A percentile compares a stretch with the other conserved stretches of the same genome.
phyloP scores from a whole-genome alignment of 2,797 vertebrate species.

The Nasua narica region DNA sequence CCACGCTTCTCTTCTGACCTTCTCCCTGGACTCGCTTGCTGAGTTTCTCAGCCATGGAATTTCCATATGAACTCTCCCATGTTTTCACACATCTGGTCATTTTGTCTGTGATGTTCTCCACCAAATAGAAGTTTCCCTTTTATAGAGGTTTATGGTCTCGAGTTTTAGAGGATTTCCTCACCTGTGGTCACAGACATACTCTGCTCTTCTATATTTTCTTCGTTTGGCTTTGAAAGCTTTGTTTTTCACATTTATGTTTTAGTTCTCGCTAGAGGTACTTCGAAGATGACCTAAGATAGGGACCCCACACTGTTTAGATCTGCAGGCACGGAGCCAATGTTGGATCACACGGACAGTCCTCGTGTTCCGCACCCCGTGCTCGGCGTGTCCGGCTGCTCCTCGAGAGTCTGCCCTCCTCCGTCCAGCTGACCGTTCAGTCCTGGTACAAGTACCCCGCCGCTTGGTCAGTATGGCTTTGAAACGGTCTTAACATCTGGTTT shows the following conservation, averaged over 20 bases:
- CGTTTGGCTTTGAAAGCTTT: background rate
- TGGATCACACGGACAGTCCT: background rate
- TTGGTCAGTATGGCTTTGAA: background rate
- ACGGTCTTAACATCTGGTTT: background rate
- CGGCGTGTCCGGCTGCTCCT: background rate
- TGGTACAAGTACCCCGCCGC: fast-evolving
- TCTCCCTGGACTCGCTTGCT: background rate
- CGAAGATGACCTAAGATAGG: background rate
- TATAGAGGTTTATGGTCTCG: background rate
- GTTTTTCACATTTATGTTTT: background rate
- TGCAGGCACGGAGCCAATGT: background rate
- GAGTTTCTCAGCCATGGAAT: background rate
- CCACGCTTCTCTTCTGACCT: background rate
- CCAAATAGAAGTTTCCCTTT: background rate
- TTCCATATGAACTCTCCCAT: background rate
- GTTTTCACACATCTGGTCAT: background rate
- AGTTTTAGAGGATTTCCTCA: background rate
- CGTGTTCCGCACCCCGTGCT: background rate
- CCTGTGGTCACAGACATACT: background rate
- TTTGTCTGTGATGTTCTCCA: background rate
- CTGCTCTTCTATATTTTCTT: background rate
- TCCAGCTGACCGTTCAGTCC: background rate
- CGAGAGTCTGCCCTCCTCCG: background rate
- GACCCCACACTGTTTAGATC: background rate
- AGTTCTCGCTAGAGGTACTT: background rate